phyloP scores from a whole-genome alignment of 2,113 vertebrate genomes.

The Solenodon paradoxus region DNA sequence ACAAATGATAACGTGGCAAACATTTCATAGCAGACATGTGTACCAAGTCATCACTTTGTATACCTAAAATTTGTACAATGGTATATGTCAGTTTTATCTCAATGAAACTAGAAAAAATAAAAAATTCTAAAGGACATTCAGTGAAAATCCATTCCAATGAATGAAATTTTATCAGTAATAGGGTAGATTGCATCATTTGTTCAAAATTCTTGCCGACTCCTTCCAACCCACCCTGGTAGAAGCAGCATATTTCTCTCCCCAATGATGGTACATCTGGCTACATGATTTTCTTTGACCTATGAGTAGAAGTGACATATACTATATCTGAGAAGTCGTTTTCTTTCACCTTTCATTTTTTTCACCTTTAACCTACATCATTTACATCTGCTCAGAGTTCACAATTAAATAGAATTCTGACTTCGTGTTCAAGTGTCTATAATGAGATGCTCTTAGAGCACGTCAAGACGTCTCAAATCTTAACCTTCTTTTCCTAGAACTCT shows the following conservation, averaged over 20 bases:
- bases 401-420: constrained; percentile 2
- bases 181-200: neutral
- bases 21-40: neutral
- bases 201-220: neutral
- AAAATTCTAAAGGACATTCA: neutral
- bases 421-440: neutral
- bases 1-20: neutral
- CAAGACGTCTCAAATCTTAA: neutral
- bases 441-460: neutral
- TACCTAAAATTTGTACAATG: neutral
- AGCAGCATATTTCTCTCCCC: neutral
- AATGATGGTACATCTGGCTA: neutral
- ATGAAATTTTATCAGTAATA: neutral
- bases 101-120: neutral
- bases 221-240: neutral
- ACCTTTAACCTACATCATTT: neutral
- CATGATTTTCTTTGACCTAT: neutral
- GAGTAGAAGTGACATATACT: neutral
- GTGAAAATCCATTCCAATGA: neutral
- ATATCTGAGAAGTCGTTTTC: neutral
- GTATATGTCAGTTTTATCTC: neutral
- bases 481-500: neutral
- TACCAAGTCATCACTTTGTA: neutral
- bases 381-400: neutral
- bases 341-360: neutral